Evolutionary conservation across 2,888 invertebrate species (phyloP), one percentile per base, ranked within the genome.

Genomic region (Xylocampa areola): DNA sequence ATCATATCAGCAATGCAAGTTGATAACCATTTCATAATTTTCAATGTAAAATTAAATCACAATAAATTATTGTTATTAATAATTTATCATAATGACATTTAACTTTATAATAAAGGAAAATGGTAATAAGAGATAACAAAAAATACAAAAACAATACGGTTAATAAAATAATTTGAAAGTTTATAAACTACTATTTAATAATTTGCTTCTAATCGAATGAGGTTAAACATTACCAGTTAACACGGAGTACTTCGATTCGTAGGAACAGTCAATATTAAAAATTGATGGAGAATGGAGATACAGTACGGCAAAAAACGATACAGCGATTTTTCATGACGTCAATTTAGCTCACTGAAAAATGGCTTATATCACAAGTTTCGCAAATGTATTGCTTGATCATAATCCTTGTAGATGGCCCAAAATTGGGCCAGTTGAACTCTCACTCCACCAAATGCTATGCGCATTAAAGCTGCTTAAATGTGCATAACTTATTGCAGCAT

Each of bases 401-500:
- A 11, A 33, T 35, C 29, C 35, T 35, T 10, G 23, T 32, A 30
- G 17, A 32, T 27, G 10, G 8, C n/a, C 30, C 23, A 27, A 30
- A 41, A 37, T 32, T 44, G 3, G 16, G 11, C 11, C 10, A 10
- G 7, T 50, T 43, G 25, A 52, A 33, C 29, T 35, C 32, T 33
- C 35, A 21, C 30, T 53, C 19, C 17, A 29, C 43, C 37, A 21
- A 68, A 63, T 63, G 64, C 68, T 47, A 39, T 36, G 39, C 17
- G n/a, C 44, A 68, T 65, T 49, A 63, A 63, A 55, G 23, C 40
- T 55, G 49, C 16, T 55, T 65, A 63, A 63, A 65, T 63, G 68
- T 68, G 63, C 65, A 65, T 68, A 65, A 68, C 55, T 68, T 68
- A 63, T 67, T 51, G 51, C 63, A 36, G 39, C 68, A 68, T 68